phyloP scores from a whole-genome alignment of 2,113 vertebrate genomes.

The Orycteropus afer region DNA sequence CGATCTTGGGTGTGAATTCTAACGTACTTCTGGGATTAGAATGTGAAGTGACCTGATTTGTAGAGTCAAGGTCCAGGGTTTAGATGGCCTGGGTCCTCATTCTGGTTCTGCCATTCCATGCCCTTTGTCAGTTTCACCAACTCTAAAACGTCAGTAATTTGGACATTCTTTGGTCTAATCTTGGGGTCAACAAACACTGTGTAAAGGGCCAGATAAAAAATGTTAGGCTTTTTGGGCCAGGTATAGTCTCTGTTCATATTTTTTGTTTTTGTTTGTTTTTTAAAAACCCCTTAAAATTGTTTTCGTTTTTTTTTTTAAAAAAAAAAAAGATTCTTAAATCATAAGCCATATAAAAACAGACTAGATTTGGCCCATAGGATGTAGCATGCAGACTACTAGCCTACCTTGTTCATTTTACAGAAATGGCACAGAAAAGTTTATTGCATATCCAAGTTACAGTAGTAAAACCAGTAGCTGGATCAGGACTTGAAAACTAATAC shows the following conservation, averaged over 20 bases:
- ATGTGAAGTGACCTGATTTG: background rate
- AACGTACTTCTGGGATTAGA: background rate
- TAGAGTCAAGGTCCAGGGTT: background rate
- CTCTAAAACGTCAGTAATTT: background rate
- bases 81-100: background rate
- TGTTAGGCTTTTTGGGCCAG: background rate
- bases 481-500: background rate
- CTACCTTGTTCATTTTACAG: background rate
- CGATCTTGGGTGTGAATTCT: background rate
- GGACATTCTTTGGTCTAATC: background rate
- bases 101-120: background rate
- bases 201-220: too few relatives aligned
- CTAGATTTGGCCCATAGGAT: background rate
- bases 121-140: background rate
- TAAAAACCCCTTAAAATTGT: background rate
- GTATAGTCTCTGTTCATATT: background rate
- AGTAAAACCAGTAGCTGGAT: background rate
- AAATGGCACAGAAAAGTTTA: background rate
- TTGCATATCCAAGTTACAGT: background rate
- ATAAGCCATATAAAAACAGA: background rate
- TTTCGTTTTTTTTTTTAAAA: background rate
- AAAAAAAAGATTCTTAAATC: background rate
- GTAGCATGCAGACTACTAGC: background rate
- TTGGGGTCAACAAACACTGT: conserved; percentile 9
- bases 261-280: background rate